Evolutionary conservation across 2,113 vertebrate genomes (phyloP).

Genomic region (Hemibates koningsi): DNA sequence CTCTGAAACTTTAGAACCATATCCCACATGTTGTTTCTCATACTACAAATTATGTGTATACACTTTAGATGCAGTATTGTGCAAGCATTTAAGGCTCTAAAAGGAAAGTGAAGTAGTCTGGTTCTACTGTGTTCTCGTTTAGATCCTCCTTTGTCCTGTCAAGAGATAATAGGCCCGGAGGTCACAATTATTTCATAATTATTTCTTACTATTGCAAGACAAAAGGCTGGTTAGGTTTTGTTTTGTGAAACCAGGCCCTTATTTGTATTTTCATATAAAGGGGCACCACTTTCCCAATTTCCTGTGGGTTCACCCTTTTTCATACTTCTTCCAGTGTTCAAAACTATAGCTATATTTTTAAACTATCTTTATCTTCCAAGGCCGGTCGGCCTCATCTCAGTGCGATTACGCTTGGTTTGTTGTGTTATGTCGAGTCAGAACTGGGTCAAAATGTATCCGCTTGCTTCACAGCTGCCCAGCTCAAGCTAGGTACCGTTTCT

Average conservation of each 20-base stretch:
- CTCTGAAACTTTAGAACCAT: background rate
- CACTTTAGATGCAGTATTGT: background rate
- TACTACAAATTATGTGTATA: background rate
- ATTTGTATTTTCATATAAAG: slow-evolving; percentile 7
- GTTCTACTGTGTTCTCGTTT: background rate
- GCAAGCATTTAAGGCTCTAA: background rate
- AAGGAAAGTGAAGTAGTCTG: background rate
- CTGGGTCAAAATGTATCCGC: slow-evolving; percentile 20
- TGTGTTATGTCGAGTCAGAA: background rate
- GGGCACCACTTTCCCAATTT: slow-evolving; percentile 27
- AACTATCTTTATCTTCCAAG: slow-evolving; percentile 12
- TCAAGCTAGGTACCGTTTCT: background rate
- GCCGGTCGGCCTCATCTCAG: background rate
- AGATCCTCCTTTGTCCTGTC: background rate
- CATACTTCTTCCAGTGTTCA: slow-evolving; percentile 16
- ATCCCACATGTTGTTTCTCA: background rate
- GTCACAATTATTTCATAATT: background rate
- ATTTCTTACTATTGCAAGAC: background rate
- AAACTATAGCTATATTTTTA: background rate
- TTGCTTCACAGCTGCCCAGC: background rate
- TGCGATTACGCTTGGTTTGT: background rate
- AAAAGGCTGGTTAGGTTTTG: background rate
- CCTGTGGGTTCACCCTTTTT: slow-evolving; percentile 7
- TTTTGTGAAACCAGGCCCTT: slow-evolving; percentile 25
- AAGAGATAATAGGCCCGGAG: background rate